Base-by-base conservation (phyloP, 2,797 vertebrate genomes). In the Coilia nasus region DNA sequence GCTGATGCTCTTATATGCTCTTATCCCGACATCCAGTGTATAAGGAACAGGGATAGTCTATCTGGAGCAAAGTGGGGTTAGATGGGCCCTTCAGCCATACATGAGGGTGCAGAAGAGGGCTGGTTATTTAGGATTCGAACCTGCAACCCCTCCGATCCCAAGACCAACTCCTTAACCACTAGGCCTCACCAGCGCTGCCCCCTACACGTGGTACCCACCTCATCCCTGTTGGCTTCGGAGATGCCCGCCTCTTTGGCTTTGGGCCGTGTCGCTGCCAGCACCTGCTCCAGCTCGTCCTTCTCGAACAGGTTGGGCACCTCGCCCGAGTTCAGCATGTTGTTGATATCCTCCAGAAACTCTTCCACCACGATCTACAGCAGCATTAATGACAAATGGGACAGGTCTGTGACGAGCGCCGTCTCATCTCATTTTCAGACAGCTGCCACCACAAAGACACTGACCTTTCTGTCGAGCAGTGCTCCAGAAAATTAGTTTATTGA, bases 271-370 rank as follows among this genome's bases (percentile, higher is more conserved):
- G 95, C 95, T 71, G 94, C 95, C 62, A 96, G 92, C 15, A 97
- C 94, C 46, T 97, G 93, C 81, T 96, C 95, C 90, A 97, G 92
- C 82, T 96, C 95, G 84, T 97, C 96, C 85, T 97, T 97, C 92
- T 97, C 96, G 93, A 97, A 97, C 21, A 97, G 92, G 89, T 96
- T 96, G 78, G 96, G 96, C 25, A 97, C 96, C 88, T 97, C 95
- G 0, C 96, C 96, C 2, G 96, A 97, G 91, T 95, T 96, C 84
- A 97, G 91, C 94, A 97, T 96, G 89, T 97, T 98, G 91, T 97
- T 97, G 86, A 96, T 93, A 67, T 97, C 96, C 93, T 97, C 96
- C 81, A 97, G 92, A 86, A 97, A 96, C 83, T 95, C 96, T 62
- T 97, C 95, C 50, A 94, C 95, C 57, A 96, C 95, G 87, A 96